These are phyloP conservation scores for Bungarus multicinctus DNA, from an alignment of 2,113 vertebrate species.

Conservation along the genomic window DNA sequence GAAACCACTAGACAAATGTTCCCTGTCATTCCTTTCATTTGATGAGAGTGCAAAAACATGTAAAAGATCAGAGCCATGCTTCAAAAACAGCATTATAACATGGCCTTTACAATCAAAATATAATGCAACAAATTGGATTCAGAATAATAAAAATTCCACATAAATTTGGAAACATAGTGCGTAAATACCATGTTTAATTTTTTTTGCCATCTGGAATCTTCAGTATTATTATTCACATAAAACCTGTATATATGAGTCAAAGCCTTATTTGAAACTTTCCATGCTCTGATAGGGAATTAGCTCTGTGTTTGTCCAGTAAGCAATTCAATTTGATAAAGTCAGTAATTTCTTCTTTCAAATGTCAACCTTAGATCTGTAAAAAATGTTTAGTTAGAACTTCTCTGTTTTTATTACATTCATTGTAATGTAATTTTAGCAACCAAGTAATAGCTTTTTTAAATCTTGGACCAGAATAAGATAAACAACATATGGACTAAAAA, in stretches of 20 bases:
- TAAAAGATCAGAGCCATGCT: neutral
- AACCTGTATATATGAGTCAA: neutral
- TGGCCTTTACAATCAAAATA: neutral
- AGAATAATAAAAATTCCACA: neutral
- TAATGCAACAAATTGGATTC: neutral
- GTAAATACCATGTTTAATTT: neutral
- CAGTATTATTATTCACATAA: neutral
- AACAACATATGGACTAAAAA: neutral
- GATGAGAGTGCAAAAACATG: neutral
- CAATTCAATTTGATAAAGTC: neutral
- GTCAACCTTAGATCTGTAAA: neutral
- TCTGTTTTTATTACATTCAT: neutral
- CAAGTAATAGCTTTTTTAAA: neutral
- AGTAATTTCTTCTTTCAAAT: neutral
- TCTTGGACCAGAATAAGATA: neutral
- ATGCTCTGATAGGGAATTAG: neutral
- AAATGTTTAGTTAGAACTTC: neutral
- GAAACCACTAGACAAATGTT: neutral
- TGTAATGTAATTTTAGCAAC: neutral
- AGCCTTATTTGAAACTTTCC: neutral
- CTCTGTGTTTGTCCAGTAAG: neutral
- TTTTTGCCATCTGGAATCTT: neutral
- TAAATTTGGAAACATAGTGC: neutral
- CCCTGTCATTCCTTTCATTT: neutral
- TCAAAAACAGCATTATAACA: neutral